Evolutionary conservation across 2,113 vertebrate species (phyloP).

Genomic region (Ardeotis arabs): DNA sequence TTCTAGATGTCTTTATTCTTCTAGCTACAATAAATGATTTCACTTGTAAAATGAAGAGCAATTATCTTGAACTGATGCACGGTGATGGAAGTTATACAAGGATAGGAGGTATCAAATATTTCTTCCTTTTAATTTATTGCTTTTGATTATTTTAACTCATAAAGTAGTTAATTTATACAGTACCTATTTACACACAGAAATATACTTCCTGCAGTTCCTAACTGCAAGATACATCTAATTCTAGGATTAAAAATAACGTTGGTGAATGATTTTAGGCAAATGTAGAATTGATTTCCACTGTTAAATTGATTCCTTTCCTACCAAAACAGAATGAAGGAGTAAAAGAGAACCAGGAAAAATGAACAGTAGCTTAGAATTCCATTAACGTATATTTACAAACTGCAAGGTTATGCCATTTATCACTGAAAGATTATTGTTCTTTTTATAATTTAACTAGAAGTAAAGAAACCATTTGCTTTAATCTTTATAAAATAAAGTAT

Average conservation of each 20-base stretch:
- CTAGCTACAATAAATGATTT: background rate
- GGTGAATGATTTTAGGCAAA: slow-evolving; percentile 50
- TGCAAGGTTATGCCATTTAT: background rate
- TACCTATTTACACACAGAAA: slow-evolving; percentile 7
- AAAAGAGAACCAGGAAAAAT: slow-evolving; percentile 42
- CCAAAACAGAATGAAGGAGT: slow-evolving; percentile 36
- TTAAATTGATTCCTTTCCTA: slow-evolving; percentile 30
- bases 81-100: background rate
- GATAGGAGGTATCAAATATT: background rate
- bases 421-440: background rate
- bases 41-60: background rate
- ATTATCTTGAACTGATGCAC: background rate
- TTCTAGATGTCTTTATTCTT: background rate
- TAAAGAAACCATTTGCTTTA: background rate
- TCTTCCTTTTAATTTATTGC: background rate
- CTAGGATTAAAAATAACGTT: slow-evolving; percentile 16
- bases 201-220: background rate
- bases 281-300: slow-evolving; percentile 36
- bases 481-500: background rate
- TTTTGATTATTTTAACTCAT: slow-evolving; percentile 33
- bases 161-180: slow-evolving; percentile 24
- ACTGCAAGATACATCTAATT: slow-evolving; percentile 40
- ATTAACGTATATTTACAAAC: slow-evolving; percentile 30
- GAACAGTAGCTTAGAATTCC: slow-evolving; percentile 29
- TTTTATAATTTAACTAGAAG: slow-evolving; percentile 23